Percentiles rank a stretch among this genome's conserved stretches.
These are phyloP conservation scores for Mechanitis messenoides DNA, from an alignment of 2,888 invertebrate genomes.

Conservation along the genomic window DNA sequence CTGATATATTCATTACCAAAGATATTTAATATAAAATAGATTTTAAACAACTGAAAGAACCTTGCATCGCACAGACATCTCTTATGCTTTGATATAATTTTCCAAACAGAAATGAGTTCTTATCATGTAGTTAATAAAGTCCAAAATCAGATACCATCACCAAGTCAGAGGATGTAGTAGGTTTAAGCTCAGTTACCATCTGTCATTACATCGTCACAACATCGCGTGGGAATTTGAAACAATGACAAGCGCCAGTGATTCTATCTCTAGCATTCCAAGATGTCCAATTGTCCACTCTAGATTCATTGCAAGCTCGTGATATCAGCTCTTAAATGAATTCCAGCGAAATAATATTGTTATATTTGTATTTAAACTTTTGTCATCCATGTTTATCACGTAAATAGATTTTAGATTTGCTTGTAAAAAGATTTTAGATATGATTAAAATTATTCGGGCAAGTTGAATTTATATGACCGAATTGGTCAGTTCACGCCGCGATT, in stretches of 20 bases:
- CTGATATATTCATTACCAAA: too few relatives aligned
- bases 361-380: neutral
- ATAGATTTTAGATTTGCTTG: too few relatives aligned
- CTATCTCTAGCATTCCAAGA: slow-evolving; percentile 32
- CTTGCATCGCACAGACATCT: too few relatives aligned
- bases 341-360: neutral
- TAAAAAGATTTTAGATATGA: too few relatives aligned
- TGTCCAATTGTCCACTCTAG: slow-evolving; percentile 30
- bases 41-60: too few relatives aligned
- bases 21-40: too few relatives aligned
- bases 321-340: neutral
- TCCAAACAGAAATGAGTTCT: too few relatives aligned
- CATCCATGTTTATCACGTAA: too few relatives aligned
- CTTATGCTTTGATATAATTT: too few relatives aligned
- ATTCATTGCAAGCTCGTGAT: slow-evolving; percentile 25
- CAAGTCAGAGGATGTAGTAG: slow-evolving; percentile 21
- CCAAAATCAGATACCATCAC: slow-evolving; percentile 7
- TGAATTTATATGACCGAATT: too few relatives aligned
- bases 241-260: slow-evolving; percentile 33
- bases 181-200: slow-evolving; percentile 21
- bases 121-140: neutral
- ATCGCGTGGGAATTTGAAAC: slow-evolving; percentile 36
- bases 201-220: slow-evolving; percentile 26
- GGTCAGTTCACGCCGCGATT: too few relatives aligned
- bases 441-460: too few relatives aligned